These are phyloP conservation scores for Argopecten irradians DNA, from an alignment of 1,140 invertebrate species.

Conservation along the genomic window DNA sequence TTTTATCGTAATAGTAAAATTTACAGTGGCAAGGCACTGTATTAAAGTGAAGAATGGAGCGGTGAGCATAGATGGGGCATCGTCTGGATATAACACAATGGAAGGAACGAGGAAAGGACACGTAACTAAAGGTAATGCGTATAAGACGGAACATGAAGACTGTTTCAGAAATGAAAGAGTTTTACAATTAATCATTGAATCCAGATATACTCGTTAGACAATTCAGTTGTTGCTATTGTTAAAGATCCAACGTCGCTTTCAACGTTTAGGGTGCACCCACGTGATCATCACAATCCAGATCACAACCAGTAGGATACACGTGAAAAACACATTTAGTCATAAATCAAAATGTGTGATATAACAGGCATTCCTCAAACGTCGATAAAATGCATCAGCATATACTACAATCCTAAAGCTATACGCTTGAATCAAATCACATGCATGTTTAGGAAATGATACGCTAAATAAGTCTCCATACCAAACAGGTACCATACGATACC, in stretches of 20 bases:
- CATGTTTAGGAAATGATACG: not conserved
- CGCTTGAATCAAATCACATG: not conserved
- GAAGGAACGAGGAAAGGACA: too few relatives aligned
- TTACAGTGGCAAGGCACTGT: too few relatives aligned
- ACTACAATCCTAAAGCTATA: not conserved
- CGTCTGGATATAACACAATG: too few relatives aligned
- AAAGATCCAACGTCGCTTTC: not conserved
- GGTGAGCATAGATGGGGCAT: too few relatives aligned
- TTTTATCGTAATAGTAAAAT: too few relatives aligned
- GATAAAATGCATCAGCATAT: not conserved
- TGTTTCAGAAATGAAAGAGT: too few relatives aligned
- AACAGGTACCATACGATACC: not conserved
- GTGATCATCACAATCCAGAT: not conserved
- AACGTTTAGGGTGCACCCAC: not conserved
- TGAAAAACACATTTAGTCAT: constrained; percentile 11
- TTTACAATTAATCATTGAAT: too few relatives aligned
- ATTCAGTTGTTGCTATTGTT: too few relatives aligned
- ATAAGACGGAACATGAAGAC: too few relatives aligned
- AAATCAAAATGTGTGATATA: not conserved
- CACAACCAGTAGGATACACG: not conserved
- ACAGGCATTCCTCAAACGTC: not conserved
- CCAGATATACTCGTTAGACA: too few relatives aligned
- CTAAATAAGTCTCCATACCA: not conserved
- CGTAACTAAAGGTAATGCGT: too few relatives aligned
- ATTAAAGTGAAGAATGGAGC: too few relatives aligned